A percentile compares a stretch with the other conserved stretches of the same genome.
phyloP scores from a whole-genome alignment of 2,113 vertebrate species.

The Pachycephala philippinensis region DNA sequence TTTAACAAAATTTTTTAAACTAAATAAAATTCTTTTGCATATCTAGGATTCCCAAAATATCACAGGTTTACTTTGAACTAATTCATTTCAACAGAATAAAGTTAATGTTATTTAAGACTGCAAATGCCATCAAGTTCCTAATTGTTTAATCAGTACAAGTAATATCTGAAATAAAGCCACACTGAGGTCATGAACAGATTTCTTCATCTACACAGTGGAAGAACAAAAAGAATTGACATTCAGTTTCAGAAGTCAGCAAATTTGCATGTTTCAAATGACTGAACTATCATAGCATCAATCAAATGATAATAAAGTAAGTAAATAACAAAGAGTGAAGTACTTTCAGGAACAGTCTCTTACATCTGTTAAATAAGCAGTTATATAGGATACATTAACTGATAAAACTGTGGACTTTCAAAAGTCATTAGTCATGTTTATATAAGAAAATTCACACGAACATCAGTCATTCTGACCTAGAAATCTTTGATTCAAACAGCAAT shows the following conservation, averaged over 20 bases:
- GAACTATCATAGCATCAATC: background rate
- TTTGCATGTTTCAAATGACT: background rate
- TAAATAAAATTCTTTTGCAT: background rate
- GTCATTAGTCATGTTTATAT: background rate
- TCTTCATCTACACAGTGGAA: background rate
- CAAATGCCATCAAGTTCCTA: background rate
- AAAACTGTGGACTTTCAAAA: background rate
- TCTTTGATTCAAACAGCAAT: constrained; percentile 10
- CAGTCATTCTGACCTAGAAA: constrained; percentile 38
- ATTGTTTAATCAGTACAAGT: background rate
- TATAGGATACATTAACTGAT: background rate
- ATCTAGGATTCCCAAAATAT: background rate
- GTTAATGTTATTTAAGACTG: background rate
- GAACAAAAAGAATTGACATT: background rate
- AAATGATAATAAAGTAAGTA: background rate
- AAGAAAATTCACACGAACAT: constrained; percentile 2
- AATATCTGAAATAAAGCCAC: background rate
- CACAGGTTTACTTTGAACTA: background rate
- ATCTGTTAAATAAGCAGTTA: background rate
- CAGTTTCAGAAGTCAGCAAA: background rate
- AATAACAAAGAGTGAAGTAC: background rate
- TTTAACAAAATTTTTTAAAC: background rate
- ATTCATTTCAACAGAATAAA: background rate
- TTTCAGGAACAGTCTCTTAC: background rate
- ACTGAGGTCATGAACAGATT: background rate